phyloP scores from a whole-genome alignment of 2,888 invertebrate genomes.

The Alentia gelatinosa region DNA sequence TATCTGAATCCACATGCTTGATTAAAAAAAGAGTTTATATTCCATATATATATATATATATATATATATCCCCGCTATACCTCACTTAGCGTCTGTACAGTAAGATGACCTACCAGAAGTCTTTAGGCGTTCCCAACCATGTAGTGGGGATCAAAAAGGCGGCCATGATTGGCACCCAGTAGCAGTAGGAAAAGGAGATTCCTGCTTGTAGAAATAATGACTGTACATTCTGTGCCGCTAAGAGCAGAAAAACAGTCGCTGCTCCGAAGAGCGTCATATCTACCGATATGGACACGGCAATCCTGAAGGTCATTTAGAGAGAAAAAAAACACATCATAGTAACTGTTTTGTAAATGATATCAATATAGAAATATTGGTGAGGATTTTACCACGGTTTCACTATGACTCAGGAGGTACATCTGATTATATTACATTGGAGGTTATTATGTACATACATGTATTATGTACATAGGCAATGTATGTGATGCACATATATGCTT shows the following conservation, averaged over 20 bases:
- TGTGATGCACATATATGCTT: not conserved
- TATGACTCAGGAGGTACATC: not conserved
- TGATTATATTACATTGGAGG: not conserved
- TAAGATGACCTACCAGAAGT: constrained; percentile 88
- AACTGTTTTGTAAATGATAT: no score
- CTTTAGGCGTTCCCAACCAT: constrained; percentile 94
- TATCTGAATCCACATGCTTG: no score
- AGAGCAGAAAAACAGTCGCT: constrained; percentile 84
- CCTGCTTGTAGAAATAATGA: constrained; percentile 84
- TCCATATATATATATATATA: no score
- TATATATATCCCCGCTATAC: not conserved
- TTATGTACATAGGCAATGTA: not conserved
- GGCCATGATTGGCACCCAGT: constrained; percentile 90
- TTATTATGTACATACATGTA: not conserved
- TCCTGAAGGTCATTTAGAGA: no score
- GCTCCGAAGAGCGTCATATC: constrained; percentile 86
- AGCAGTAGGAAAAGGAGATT: constrained; percentile 87
- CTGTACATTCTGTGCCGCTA: constrained; percentile 87
- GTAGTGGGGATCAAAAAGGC: constrained; percentile 88
- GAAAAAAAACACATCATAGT: no score
- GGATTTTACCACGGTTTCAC: no score
- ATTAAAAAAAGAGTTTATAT: no score
- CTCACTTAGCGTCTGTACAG: not conserved
- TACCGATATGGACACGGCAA: constrained; percentile 84
- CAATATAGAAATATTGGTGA: not conserved